A percentile compares a stretch with the other conserved stretches of the same genome.
Conservation (phyloP, 2,113 vertebrate genomes). For the Kryptolebias marmoratus region DNA sequence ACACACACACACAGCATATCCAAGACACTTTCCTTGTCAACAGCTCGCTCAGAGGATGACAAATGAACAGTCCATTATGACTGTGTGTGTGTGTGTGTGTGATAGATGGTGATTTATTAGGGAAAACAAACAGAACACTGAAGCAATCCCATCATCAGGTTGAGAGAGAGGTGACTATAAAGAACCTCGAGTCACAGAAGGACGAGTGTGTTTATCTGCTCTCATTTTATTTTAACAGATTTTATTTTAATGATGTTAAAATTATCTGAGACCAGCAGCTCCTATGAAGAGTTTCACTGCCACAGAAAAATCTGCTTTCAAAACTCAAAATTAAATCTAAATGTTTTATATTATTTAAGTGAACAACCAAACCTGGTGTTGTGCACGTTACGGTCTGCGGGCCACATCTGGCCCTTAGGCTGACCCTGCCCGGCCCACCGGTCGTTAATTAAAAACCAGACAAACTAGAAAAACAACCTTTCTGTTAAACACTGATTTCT, state of each 20-base stretch:
- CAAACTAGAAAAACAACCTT: too few species aligned
- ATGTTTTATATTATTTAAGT: too few species aligned
- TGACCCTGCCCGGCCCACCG: too few species aligned
- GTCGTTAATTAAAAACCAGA: too few species aligned
- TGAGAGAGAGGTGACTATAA: slow-evolving; percentile 10
- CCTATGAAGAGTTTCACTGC: too few species aligned
- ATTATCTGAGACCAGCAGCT: background rate
- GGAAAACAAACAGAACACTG: slow-evolving; percentile 58
- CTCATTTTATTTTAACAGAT: background rate
- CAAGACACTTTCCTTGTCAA: slow-evolving; percentile 60
- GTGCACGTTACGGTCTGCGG: too few species aligned
- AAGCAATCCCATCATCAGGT: slow-evolving; percentile 53
- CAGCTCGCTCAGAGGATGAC: slow-evolving; percentile 66
- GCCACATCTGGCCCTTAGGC: too few species aligned
- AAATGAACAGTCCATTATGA: slow-evolving; percentile 66
- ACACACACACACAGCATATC: slow-evolving; percentile 16
- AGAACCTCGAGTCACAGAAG: background rate
- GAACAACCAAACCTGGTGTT: too few species aligned
- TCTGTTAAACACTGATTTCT: too few species aligned
- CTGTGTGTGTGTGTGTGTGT: slow-evolving; percentile 24
- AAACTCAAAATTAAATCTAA: too few species aligned
- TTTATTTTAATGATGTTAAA: background rate
- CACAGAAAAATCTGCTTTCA: too few species aligned
- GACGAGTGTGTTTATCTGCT: background rate
- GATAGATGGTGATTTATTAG: slow-evolving; percentile 73